Evolutionary conservation across 2,113 vertebrate species (phyloP), one percentile per base, ranked within the genome.

Genomic region (Bubo scandiacus): DNA sequence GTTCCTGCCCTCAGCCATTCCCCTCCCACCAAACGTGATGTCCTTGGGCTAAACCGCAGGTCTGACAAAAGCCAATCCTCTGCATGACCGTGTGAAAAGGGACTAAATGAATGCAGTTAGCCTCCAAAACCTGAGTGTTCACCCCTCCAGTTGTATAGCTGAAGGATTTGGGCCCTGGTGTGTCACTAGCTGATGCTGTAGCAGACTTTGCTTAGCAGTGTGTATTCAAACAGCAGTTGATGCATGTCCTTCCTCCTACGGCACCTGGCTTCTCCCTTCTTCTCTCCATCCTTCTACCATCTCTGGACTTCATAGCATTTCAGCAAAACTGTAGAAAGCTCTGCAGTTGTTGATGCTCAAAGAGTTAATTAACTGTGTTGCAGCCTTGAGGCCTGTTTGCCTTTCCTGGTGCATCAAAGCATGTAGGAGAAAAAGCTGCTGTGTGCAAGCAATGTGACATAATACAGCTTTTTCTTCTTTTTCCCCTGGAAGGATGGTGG

Each of bases 11-110:
- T 58, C 12, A 32, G 40, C 72, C 5, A 2, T 58, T 70, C 17
- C 43, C 12, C n/a, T 9, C 7, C 2, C n/a, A 8, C 32, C 0
- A 1, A 54, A 15, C 25, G 30, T 15, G 26, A 11, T 42, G 26
- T 85, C 57, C 43, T 54, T 61, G 20, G n/a, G 32, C 17, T 49
- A 54, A 70, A 55, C 32, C 10, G 15, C 30, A 36, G n/a, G 11
- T 58, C n/a, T 54, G 43, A 36, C n/a, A 57, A 34, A 66, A 58
- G 19, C 21, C 16, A 2, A 26, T 67, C 9, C 6, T 51, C 30
- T 1, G 1, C 7, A 2, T 4, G 22, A 5, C 14, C 19, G 9
- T 13, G 10, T 15, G 40, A 49, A 19, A 47, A 32, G 20, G 32
- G 25, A 57, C 42, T 40, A 27, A 57, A 72, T 13, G 4, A 43